Percentiles rank a stretch among this genome's conserved stretches.
Evolutionary conservation across 2,113 vertebrate genomes (phyloP).

Genomic region (Oreotrochilus melanogaster): DNA sequence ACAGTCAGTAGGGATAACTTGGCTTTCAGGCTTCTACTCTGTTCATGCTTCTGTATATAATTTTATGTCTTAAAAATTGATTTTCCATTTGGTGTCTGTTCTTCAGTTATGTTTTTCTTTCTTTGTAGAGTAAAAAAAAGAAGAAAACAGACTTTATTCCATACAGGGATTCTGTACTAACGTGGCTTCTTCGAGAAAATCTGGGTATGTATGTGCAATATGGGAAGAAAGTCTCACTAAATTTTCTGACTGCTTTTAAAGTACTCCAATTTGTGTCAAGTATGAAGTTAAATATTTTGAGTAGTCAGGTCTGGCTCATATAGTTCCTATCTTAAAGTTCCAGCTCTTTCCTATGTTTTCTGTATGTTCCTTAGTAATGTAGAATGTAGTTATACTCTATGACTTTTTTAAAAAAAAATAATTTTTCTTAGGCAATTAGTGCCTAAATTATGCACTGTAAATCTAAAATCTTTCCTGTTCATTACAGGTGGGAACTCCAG

Average conservation of each 20-base stretch:
- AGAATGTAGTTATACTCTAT: not conserved
- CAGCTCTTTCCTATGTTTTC: not conserved
- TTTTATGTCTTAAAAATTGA: not conserved
- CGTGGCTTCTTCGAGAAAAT: slow-evolving; percentile 98
- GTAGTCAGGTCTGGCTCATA: not conserved
- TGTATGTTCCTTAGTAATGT: not conserved
- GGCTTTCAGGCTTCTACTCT: not conserved
- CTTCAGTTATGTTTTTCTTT: not conserved
- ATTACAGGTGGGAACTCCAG: slow-evolving; percentile 90
- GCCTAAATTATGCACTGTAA: not conserved
- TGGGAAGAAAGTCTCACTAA: not conserved
- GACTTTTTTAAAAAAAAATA: not conserved
- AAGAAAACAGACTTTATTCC: slow-evolving; percentile 99
- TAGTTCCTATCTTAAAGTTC: not conserved
- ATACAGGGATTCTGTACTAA: slow-evolving; percentile 96
- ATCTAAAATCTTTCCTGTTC: not conserved
- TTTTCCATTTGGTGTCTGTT: not conserved
- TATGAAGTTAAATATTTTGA: not conserved
- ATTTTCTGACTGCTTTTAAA: not conserved
- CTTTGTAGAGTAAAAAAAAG: slow-evolving; percentile 96
- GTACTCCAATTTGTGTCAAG: not conserved
- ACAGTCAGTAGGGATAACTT: not conserved
- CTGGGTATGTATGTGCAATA: slow-evolving; percentile 83
- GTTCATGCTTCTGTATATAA: too few relatives aligned
- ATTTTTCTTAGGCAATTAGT: not conserved